phyloP scores from a whole-genome alignment of 1,140 invertebrate genomes.

The Campodea augens region DNA sequence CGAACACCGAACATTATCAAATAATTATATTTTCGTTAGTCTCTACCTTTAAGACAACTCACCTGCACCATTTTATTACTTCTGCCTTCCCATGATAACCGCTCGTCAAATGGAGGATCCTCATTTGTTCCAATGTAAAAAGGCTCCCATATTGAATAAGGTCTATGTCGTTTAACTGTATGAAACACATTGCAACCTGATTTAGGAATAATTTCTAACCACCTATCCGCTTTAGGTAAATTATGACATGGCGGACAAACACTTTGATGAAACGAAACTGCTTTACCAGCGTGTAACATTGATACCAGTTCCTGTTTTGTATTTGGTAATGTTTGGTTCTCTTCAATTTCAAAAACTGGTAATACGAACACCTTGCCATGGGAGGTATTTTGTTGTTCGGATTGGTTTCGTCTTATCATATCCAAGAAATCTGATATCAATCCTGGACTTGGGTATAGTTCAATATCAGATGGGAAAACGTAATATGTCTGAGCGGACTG shows the following conservation, averaged over 20 bases:
- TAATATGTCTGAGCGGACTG: constrained; percentile 62
- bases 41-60: too few relatives aligned
- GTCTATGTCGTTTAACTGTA: constrained; percentile 56
- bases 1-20: too few relatives aligned
- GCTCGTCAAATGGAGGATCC: constrained; percentile 72
- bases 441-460: constrained; percentile 69
- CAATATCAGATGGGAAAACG: constrained; percentile 69
- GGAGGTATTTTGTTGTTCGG: constrained; percentile 37
- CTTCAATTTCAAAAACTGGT: constrained; percentile 63
- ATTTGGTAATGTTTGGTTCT: constrained; percentile 42
- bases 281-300: constrained; percentile 52
- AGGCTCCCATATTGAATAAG: constrained; percentile 71
- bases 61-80: constrained; percentile 91
- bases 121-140: constrained; percentile 70
- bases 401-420: constrained; percentile 51
- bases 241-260: constrained; percentile 73
- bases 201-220: constrained; percentile 47
- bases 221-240: constrained; percentile 64
- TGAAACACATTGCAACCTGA: constrained; percentile 56
- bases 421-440: constrained; percentile 53
- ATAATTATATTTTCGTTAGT: too few relatives aligned
- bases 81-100: constrained; percentile 72
- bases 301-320: constrained; percentile 47
- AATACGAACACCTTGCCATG: constrained; percentile 62
- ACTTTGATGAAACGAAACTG: constrained; percentile 78